Evolutionary conservation across 2,797 vertebrate species (phyloP), one percentile per base, ranked within the genome.

Genomic region (Chelon labrosus): DNA sequence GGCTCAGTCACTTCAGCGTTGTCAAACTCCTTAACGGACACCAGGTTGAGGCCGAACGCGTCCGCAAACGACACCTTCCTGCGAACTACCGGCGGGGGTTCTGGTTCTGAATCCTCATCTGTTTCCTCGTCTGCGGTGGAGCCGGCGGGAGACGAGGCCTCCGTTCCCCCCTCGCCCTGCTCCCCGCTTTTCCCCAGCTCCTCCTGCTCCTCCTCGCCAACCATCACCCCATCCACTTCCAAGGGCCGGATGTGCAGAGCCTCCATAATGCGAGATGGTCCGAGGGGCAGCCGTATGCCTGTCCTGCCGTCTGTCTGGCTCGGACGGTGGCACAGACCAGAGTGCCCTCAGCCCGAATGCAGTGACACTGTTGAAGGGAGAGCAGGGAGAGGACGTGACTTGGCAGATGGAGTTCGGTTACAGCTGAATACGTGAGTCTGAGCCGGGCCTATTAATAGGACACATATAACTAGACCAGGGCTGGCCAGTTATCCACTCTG

Each of bases 11-110:
- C 93, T 1, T 88, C 83, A 72, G 88, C 95, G 31, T 73, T 93
- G 85, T 98, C 92, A 5, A 97, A 99, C 91, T 99, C 97, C 92
- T 98, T 98, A 71, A 99, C 94, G 3, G 97, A 98, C 51, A 99
- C 98, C 74, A 99, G 93, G 89, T 97, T 91, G 74, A 98, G 93
- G 67, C 98, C 98, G 77, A 99, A 97, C 0, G 95, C 96, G 77
- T 99, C 98, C 1, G 98, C 98, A 67, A 99, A 99, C 0, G 98
- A 99, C 88, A 99, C 98, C 90, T 96, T 98, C 85, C 98, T 96
- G 54, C 92, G 67, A 4, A 89, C 75, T 17, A 82, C 58, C 0
- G 91, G 84, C 0, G 95, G 92, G 8, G 83, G 68, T 42, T 96
- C 95, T 22, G 93, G 54, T 56, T 96, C 97, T 0, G 89, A 90